Conservation (phyloP, 2,113 vertebrate genomes). For the Chunga burmeisteri region DNA sequence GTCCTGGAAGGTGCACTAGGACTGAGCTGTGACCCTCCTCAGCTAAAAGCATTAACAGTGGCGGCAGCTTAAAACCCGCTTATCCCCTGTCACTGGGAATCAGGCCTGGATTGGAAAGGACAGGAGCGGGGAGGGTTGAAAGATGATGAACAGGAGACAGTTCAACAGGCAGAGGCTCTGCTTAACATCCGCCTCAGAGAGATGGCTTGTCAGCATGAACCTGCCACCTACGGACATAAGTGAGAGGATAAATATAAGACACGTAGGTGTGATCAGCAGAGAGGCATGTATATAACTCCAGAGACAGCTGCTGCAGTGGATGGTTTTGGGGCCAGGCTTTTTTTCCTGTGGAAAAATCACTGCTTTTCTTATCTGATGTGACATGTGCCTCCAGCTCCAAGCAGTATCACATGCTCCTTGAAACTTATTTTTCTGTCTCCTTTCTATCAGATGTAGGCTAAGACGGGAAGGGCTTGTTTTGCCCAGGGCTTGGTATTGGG, state of each 20-base stretch:
- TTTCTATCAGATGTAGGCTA: background rate
- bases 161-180: background rate
- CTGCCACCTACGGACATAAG: background rate
- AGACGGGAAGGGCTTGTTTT: background rate
- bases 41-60: background rate
- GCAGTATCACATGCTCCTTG: background rate
- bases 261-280: background rate
- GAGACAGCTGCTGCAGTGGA: background rate
- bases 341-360: background rate
- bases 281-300: background rate
- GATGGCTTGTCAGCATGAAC: background rate
- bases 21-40: background rate
- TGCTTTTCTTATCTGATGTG: conserved; percentile 19
- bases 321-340: background rate
- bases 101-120: background rate
- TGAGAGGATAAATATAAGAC: background rate
- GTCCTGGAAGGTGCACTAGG: background rate
- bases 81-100: background rate
- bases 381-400: background rate
- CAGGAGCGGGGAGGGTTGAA: background rate
- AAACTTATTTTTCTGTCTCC: conserved; percentile 14
- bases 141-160: background rate
- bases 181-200: background rate
- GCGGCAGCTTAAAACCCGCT: background rate
- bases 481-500: background rate